phyloP scores from a whole-genome alignment of 2,888 invertebrate species.

The Stenodema calcarata region DNA sequence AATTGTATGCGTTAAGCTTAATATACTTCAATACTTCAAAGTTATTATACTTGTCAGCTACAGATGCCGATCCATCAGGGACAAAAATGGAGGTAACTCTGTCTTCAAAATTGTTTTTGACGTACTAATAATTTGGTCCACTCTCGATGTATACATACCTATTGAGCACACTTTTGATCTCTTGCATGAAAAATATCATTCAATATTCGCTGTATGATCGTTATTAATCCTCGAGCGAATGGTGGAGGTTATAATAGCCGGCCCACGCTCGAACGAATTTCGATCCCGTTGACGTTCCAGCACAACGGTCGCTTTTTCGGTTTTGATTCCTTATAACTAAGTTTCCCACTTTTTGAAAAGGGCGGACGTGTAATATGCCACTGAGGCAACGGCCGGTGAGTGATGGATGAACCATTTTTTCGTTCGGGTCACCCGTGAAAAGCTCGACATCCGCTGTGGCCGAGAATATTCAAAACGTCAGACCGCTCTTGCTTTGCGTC shows the following conservation, averaged over 20 bases:
- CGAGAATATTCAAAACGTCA: neutral
- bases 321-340: neutral
- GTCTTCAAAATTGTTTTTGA: no score
- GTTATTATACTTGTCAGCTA: no score
- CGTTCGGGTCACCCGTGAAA: neutral
- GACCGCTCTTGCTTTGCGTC: neutral
- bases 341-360: neutral
- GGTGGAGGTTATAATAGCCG: neutral
- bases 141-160: no score
- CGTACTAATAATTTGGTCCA: no score
- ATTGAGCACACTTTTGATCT: no score
- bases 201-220: no score
- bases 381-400: neutral
- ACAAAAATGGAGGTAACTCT: no score
- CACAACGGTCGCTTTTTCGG: neutral
- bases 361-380: neutral
- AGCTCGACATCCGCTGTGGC: neutral
- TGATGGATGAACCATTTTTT: neutral
- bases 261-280: neutral
- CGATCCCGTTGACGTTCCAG: neutral
- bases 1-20: no score
- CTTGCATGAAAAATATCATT: no score
- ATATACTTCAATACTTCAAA: no score
- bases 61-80: no score
- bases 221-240: neutral